Evolutionary conservation across 2,113 vertebrate species (phyloP), one percentile per base, ranked within the genome.

Genomic region (Phrynocephalus versicolor): DNA sequence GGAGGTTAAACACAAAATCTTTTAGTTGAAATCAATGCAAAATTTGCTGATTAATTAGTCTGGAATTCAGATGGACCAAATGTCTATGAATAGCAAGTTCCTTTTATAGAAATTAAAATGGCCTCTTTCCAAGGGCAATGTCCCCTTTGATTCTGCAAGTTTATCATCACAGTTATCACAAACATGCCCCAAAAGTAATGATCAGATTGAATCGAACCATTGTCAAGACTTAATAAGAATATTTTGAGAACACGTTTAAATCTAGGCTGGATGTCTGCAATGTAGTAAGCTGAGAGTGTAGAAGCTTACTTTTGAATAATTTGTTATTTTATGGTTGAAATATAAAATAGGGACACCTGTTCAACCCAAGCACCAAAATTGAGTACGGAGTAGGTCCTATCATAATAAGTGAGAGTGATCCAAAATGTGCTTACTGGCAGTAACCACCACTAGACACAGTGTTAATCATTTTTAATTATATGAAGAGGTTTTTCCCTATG

Each of bases 41-140:
- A 35, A 16, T 70, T 78, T 30, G 62, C 83, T 84, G 78, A 84
- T 84, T 69, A 78, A 69, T 69, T 84, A 77, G n/a, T 35, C 62
- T 39, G 41, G 73, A 78, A 39, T 77, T 35, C 51, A 58, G 64
- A 37, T 77, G 33, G 64, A 69, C 70, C 35, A 83, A 83, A 39
- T 39, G 41, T 41, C 39, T 25, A 84, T 77, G 33, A 67, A 77
- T 23, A 73, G 76, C 55, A 65, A 55, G 51, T 76, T 23, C 30
- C 67, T 69, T 84, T 84, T 35, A 84, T 77, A 27, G 76, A 23
- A 33, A 77, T 77, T 77, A 67, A 76, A 37, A 77, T 77, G 62
- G 73, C 30, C 15, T 67, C 45, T 55, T 51, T 67, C 73, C 73
- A 84, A 84, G 55, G 25, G 8, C 41, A 57, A 39, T 35, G 79